These are phyloP conservation scores for Halcyon malimbica DNA, from an alignment of 2,113 vertebrate genomes.

Conservation along the genomic window DNA sequence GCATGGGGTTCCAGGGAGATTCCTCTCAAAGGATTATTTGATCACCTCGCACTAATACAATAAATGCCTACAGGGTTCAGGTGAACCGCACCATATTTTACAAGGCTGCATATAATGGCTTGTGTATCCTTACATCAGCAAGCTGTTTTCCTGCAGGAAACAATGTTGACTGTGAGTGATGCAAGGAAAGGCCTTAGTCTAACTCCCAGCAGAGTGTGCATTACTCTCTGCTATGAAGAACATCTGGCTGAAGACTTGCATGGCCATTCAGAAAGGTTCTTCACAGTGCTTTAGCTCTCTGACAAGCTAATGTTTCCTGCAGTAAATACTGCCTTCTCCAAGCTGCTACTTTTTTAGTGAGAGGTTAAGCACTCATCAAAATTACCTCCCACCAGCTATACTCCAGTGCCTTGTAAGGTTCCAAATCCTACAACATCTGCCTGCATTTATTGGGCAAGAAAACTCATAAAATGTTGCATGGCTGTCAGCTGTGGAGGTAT, in stretches of 20 bases:
- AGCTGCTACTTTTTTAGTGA: constrained; percentile 71
- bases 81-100: constrained; percentile 12
- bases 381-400: constrained; percentile 66
- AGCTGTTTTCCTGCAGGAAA: constrained; percentile 35
- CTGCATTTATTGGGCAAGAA: constrained; percentile 43
- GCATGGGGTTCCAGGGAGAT: background rate
- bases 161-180: background rate
- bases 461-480: constrained; percentile 57
- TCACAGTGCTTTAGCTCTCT: constrained; percentile 4
- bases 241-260: constrained; percentile 48
- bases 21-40: constrained; percentile 36
- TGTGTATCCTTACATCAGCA: background rate
- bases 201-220: background rate
- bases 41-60: constrained; percentile 1
- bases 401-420: constrained; percentile 53
- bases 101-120: background rate
- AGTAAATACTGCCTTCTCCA: constrained; percentile 67
- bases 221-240: background rate
- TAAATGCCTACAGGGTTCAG: constrained; percentile 21
- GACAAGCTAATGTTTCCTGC: constrained; percentile 70
- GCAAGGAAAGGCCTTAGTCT: background rate
- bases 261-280: constrained; percentile 3
- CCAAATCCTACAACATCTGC: constrained; percentile 67
- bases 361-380: constrained; percentile 69
- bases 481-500: constrained; percentile 50